phyloP scores from a whole-genome alignment of 2,888 invertebrate species.

The Mythimna lalbum region DNA sequence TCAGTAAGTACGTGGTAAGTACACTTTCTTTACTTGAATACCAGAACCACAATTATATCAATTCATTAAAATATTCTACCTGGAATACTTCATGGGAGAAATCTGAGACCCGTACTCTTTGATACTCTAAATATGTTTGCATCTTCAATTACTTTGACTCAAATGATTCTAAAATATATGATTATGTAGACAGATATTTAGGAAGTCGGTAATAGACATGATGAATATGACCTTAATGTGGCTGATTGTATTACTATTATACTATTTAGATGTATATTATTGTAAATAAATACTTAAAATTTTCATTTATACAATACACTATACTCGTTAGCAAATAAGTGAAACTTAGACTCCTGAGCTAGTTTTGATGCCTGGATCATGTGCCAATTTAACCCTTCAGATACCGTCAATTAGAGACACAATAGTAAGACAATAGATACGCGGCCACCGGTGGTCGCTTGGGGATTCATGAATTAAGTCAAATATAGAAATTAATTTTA shows the following conservation, averaged over 20 bases:
- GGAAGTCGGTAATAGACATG: not conserved
- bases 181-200: not conserved
- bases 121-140: not conserved
- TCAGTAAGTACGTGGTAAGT: too few species aligned
- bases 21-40: not conserved
- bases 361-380: too few species aligned
- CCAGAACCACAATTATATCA: not conserved
- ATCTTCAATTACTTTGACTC: not conserved
- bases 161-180: too few species aligned
- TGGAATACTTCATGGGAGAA: not conserved
- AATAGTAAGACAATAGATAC: too few species aligned
- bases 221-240: not conserved
- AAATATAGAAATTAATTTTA: not conserved
- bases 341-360: too few species aligned
- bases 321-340: too few species aligned
- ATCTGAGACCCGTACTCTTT: not conserved
- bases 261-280: not conserved
- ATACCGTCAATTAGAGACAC: too few species aligned
- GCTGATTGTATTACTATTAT: not conserved
- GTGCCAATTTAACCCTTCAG: too few species aligned
- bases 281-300: too few species aligned
- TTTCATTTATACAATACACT: too few species aligned
- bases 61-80: not conserved
- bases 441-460: too few species aligned
- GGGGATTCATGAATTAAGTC: too few species aligned